Base-by-base conservation (phyloP, 1,140 invertebrate species). In the Drosophila bifasciata region DNA sequence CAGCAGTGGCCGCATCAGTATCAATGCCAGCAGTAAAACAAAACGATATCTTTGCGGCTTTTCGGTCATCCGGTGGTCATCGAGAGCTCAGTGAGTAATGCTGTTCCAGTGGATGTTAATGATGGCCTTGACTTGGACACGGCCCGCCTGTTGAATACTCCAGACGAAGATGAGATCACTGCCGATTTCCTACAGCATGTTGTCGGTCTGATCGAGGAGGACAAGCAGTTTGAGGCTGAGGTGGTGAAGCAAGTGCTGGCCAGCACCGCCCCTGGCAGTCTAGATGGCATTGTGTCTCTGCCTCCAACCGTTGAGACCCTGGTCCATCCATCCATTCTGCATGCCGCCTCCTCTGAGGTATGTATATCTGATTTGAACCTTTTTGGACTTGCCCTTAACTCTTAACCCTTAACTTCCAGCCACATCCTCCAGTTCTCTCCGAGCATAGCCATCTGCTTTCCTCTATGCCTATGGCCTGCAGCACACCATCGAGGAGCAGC, bases 141-240 rank as follows among this genome's bases (percentile, higher is more conserved):
- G 43, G 75, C 72, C 16, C 72, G 56, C 5, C 56, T 89, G 40
- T 56, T 91, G 51, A 71, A 73, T 9, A 63, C 78, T 0, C 48
- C 81, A 13, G 93, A 94, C 68, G 94, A 94, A 80, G 94, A 95
- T 90, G 93, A 93, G 39, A 92, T 95, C 16, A 93, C 94, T 3
- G 94, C 94, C 67, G 94, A 95, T 91, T 93, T 95, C 57, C 81
- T 95, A 8, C 94, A 94, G 92, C 93, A 95, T 90, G 94, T 95
- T 11, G 94, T 94, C 2, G 93, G 94, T 13, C 91, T 95, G 15
- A 94, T 94, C 8, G 93, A 94, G 55, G 94, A 94, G 57, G 94
- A 94, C 78, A 94, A 95, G 85, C 93, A 93, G 76, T 91, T 95
- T 23, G 94, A 95, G 79, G 94, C 94, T 81, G 94, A 94, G 19